Base-by-base conservation (phyloP, 2,797 vertebrate genomes). In the Propithecus perrieri region DNA sequence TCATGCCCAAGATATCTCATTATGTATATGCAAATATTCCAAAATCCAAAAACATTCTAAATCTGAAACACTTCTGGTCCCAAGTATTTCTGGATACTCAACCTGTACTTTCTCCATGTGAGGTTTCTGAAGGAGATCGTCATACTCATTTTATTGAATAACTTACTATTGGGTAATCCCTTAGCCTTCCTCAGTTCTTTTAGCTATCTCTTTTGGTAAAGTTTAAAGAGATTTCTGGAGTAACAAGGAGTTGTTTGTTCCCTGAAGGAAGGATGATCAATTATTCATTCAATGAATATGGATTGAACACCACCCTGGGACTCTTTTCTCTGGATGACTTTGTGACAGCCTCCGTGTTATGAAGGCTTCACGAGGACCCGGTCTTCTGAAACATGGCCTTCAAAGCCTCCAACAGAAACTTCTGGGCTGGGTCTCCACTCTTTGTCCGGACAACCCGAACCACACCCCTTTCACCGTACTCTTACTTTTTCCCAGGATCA, bases 401-500 rank as follows among this genome's bases (percentile, higher is more conserved):
- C 18, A 30, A 50, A 69, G 14, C 18, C 14, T 71, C 74, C 43
- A 13, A 18, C 6, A 41, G 48, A 91, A 15, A 41, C 10, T 35
- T 28, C 50, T 18, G 57, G 50, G 18, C 18, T 76, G 59, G 18
- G 38, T 28, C 74, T n/a, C 35, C 30, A 14, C 48, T 12, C 74
- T 72, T 72, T 50, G 20, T 88, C 65, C 22, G 38, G 30, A 41
- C 11, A 67, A 96, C 65, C 48, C 33, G 43, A 57, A 15, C 35
- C 59, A 0, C 12, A 7, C 3, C 7, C 10, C 28, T 20, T 26
- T 96, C 79, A 85, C 79, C n/a, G 20, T 18, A 72, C 2, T 4
- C 8, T 80, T 0, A 18, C 72, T 96, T 20, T 93, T 97, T 86
- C 95, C 57, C 98, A 99, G 99, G 98, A 99, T 99, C 98, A 99